Conservation (phyloP, 2,888 invertebrate species). For the Dicranocentrus wangi region DNA sequence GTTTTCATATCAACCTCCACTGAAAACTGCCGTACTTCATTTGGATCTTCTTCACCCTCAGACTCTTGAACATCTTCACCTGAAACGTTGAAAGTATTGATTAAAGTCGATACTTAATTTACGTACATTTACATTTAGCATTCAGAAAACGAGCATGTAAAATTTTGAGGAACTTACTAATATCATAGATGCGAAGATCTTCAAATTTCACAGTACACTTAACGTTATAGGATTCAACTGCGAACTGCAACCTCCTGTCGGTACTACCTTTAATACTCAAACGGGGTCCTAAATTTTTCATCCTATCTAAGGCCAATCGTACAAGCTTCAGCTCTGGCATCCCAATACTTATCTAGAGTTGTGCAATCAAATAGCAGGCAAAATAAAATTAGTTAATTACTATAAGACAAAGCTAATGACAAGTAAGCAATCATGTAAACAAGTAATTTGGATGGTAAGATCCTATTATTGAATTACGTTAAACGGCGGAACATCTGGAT, state of each 20-base stretch:
- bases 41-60: constrained; percentile 5
- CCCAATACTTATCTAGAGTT: constrained; percentile 83
- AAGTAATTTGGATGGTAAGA: neutral
- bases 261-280: constrained; percentile 84
- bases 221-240: constrained; percentile 86
- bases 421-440: neutral
- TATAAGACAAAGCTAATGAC: too few species aligned
- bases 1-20: constrained; percentile 68
- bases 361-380: neutral
- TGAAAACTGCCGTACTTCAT: constrained; percentile 19
- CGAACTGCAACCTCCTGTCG: constrained; percentile 82
- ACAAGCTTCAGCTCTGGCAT: constrained; percentile 86
- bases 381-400: too few species aligned
- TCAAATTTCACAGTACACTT: constrained; percentile 88
- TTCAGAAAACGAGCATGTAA: neutral
- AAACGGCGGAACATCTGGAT: constrained; percentile 83
- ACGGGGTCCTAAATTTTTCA: constrained; percentile 85
- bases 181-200: constrained; percentile 76
- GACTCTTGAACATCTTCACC: neutral
- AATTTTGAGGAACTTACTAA: neutral
- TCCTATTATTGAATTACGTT: constrained; percentile 85
- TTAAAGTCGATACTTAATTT: neutral
- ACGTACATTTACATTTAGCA: neutral
- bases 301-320: constrained; percentile 86
- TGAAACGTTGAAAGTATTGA: neutral